Conservation (phyloP, 2,888 invertebrate genomes). For the Leptinotarsa juncta region DNA sequence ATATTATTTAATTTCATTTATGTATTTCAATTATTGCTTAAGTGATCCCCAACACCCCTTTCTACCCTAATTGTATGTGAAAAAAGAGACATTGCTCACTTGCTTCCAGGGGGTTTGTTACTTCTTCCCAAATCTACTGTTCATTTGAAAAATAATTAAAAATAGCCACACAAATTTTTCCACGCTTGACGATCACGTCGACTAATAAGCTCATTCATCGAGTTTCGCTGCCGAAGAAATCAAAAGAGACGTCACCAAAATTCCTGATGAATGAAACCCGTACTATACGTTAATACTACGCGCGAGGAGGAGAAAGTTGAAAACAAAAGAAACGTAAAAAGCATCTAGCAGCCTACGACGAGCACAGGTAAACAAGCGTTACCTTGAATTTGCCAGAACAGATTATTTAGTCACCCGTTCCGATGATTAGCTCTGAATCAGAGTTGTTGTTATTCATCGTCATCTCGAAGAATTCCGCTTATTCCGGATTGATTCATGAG, state of each 20-base stretch:
- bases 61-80: too few species aligned
- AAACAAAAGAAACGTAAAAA: slow-evolving; percentile 6
- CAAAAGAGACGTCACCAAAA: background rate
- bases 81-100: too few species aligned
- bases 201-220: too few species aligned
- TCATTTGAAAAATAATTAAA: too few species aligned
- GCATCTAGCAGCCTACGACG: background rate
- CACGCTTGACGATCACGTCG: too few species aligned
- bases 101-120: too few species aligned
- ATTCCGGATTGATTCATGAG: slow-evolving; percentile 1
- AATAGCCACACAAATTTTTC: too few species aligned
- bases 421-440: slow-evolving; percentile 12
- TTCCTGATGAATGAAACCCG: slow-evolving; percentile 10
- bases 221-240: too few species aligned
- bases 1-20: too few species aligned
- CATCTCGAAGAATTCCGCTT: background rate
- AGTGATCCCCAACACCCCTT: too few species aligned
- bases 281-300: slow-evolving; percentile 3
- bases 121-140: too few species aligned
- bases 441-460: background rate
- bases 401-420: slow-evolving; percentile 11
- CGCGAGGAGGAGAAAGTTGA: background rate
- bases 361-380: slow-evolving; percentile 2
- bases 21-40: too few species aligned
- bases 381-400: slow-evolving; percentile 6